Conservation (phyloP, 2,113 vertebrate genomes). For the Anthoscopus minutus region DNA sequence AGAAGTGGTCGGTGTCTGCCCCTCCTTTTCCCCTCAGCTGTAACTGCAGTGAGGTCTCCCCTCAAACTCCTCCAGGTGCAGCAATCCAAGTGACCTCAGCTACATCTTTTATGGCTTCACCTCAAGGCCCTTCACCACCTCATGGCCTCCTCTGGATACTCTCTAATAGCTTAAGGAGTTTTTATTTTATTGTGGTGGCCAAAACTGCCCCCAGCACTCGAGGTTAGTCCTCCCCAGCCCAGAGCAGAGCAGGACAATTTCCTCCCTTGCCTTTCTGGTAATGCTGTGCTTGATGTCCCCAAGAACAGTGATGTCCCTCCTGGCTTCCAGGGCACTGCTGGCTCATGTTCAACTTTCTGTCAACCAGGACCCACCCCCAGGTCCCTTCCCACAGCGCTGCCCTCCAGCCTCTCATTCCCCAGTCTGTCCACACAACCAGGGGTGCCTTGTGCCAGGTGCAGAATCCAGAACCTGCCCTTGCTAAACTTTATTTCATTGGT, state of each 20-base stretch:
- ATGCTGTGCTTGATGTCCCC: neutral
- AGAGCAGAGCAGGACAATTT: neutral
- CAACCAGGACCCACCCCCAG: neutral
- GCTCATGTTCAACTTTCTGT: fast-evolving
- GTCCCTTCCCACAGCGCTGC: neutral
- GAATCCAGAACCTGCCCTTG: neutral
- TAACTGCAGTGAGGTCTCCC: neutral
- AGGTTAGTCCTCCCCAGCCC: fast-evolving
- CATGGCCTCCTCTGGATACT: neutral
- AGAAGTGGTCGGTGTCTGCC: fast-evolving
- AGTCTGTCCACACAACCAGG: neutral
- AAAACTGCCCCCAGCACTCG: fast-evolving
- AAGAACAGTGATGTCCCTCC: neutral
- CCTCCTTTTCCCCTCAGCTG: neutral
- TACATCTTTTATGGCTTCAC: neutral
- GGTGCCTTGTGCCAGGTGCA: neutral
- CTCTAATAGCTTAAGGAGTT: neutral
- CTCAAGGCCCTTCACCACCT: neutral
- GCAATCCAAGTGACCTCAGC: neutral
- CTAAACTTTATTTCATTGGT: neutral
- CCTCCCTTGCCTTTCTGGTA: fast-evolving
- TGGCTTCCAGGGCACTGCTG: neutral
- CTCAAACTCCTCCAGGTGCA: neutral
- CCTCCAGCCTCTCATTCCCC: neutral
- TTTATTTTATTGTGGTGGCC: neutral